Percentiles rank a stretch among this genome's conserved stretches.
These are phyloP conservation scores for Proterorhinus semilunaris DNA, from an alignment of 2,113 vertebrate genomes.

Conservation along the genomic window DNA sequence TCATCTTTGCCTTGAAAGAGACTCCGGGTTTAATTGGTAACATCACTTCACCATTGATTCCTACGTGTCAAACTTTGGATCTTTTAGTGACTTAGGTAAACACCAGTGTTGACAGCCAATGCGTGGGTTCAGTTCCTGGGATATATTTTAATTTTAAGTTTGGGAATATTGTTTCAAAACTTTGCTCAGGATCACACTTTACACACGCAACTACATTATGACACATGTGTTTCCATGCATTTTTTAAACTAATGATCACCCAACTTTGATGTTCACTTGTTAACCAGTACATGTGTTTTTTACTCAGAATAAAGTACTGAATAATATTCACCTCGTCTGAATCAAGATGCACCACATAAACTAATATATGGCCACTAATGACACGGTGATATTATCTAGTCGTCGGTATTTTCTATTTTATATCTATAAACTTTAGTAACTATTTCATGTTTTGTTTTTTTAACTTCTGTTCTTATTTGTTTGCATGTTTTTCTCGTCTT, in stretches of 20 bases:
- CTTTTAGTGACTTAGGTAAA: slow-evolving; percentile 50
- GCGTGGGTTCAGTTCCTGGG: slow-evolving; percentile 7
- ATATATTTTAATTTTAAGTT: slow-evolving; percentile 15
- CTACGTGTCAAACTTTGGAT: slow-evolving; percentile 36
- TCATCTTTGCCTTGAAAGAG: slow-evolving; percentile 46
- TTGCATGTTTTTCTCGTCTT: too few relatives aligned
- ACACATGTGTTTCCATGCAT: not conserved
- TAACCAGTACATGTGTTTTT: not conserved
- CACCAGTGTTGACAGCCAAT: slow-evolving; percentile 38
- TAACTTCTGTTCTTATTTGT: not conserved
- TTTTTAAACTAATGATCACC: not conserved
- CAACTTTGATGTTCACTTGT: not conserved
- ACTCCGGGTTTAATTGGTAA: slow-evolving; percentile 57
- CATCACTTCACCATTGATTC: slow-evolving; percentile 31
- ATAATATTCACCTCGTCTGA: not conserved
- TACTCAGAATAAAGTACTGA: not conserved
- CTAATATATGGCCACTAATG: too few relatives aligned
- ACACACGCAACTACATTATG: not conserved
- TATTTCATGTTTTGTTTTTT: not conserved
- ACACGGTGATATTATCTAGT: too few relatives aligned
- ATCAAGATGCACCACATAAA: not conserved
- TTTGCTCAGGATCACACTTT: slow-evolving; percentile 3
- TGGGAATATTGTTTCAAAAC: slow-evolving; percentile 7
- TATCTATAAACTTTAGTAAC: not conserved
- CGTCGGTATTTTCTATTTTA: too few relatives aligned